phyloP scores from a whole-genome alignment of 2,113 vertebrate species.

The Strigops habroptila region DNA sequence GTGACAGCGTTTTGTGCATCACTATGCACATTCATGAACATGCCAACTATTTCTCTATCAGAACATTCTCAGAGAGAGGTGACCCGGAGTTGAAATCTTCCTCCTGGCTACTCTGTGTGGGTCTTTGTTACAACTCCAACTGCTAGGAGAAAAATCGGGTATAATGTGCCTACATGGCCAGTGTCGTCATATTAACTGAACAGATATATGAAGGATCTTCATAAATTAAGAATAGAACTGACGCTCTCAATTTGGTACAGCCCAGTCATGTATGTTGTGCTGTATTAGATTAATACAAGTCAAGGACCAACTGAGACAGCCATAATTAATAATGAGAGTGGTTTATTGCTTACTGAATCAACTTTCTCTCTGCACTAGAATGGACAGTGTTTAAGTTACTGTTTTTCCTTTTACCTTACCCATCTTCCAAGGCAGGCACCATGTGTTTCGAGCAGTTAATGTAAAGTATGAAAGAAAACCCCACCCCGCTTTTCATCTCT shows the following conservation, averaged over 20 bases:
- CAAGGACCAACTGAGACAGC: neutral
- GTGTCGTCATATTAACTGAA: neutral
- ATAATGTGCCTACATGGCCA: fast-evolving
- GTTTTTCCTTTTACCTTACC: neutral
- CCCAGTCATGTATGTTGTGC: neutral
- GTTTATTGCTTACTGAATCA: neutral
- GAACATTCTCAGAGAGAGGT: neutral
- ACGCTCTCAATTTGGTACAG: neutral
- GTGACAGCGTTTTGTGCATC: neutral
- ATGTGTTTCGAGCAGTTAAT: neutral
- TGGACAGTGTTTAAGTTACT: neutral
- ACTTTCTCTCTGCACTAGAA: neutral
- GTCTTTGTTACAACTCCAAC: neutral
- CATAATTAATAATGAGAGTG: neutral
- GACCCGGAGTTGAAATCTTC: neutral
- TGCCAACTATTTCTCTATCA: neutral
- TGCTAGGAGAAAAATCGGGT: neutral
- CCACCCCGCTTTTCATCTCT: neutral
- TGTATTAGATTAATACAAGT: neutral
- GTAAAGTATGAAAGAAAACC: neutral
- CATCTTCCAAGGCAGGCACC: neutral
- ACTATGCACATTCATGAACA: neutral
- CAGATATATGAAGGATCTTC: neutral
- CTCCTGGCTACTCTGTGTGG: neutral
- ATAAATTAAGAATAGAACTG: neutral